A percentile compares a stretch with the other conserved stretches of the same genome.
phyloP scores from a whole-genome alignment of 2,113 vertebrate genomes.

The Notothenia rossii region DNA sequence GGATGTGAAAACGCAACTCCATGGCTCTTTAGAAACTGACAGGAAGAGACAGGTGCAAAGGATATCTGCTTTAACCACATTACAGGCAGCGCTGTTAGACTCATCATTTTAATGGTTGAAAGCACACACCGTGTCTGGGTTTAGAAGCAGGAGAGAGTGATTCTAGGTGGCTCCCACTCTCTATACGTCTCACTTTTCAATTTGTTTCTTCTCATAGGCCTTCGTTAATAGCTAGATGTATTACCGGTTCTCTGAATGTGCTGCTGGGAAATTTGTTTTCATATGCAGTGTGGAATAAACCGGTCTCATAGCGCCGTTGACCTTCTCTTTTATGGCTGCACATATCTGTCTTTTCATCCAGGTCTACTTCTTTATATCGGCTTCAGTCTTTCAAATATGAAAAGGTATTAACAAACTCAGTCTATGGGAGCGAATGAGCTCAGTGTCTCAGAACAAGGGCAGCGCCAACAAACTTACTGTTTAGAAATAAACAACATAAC shows the following conservation, averaged over 20 bases:
- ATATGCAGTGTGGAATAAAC: constrained; percentile 45
- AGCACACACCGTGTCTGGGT: constrained; percentile 33
- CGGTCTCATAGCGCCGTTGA: constrained; percentile 50
- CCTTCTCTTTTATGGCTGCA: constrained; percentile 66
- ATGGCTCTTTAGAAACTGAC: constrained; percentile 37
- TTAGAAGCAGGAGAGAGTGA: constrained; percentile 29
- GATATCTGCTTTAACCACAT: constrained; percentile 64
- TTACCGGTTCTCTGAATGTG: background rate
- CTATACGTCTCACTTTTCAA: too few relatives aligned
- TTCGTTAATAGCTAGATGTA: constrained; percentile 24
- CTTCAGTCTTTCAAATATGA: constrained; percentile 17
- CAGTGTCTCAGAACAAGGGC: too few relatives aligned
- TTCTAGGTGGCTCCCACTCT: too few relatives aligned
- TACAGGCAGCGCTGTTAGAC: constrained; percentile 32
- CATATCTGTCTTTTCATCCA: constrained; percentile 46
- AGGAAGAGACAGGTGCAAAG: constrained; percentile 63
- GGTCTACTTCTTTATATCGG: constrained; percentile 25
- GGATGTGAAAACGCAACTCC: constrained; percentile 36
- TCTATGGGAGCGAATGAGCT: too few relatives aligned
- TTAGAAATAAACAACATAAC: too few relatives aligned
- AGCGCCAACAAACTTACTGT: too few relatives aligned
- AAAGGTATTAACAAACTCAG: constrained; percentile 13
- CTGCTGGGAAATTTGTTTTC: constrained; percentile 43
- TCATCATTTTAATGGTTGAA: constrained; percentile 57
- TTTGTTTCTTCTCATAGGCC: too few relatives aligned